Percentiles rank a stretch among this genome's conserved stretches.
phyloP scores from a whole-genome alignment of 2,888 invertebrate genomes.

The Torymus auratus region DNA sequence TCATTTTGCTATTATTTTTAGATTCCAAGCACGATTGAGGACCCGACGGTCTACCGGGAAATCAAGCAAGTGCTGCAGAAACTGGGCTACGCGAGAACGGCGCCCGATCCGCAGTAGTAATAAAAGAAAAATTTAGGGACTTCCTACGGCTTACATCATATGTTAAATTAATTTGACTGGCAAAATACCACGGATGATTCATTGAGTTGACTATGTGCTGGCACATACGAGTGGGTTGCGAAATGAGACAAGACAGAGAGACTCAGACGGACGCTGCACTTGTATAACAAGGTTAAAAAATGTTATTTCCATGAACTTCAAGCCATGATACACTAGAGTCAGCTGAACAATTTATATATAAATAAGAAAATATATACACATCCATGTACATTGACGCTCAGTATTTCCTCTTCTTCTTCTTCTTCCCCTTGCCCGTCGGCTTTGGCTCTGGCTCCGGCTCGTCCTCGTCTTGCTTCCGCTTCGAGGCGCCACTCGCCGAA shows the following conservation, averaged over 20 bases:
- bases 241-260: neutral
- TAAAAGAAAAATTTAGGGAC: neutral
- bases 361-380: conserved; percentile 16
- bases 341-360: conserved; percentile 22
- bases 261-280: neutral
- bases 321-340: conserved; percentile 11
- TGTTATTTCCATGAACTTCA: conserved; percentile 26
- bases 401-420: conserved; percentile 51
- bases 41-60: conserved; percentile 87
- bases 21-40: conserved; percentile 92
- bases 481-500: too few relatives aligned
- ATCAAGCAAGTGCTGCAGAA: conserved; percentile 87
- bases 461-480: conserved; percentile 4
- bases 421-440: conserved; percentile 16
- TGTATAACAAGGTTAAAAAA: conserved; percentile 26
- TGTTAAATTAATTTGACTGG: conserved; percentile 29
- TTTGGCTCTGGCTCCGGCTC: conserved; percentile 21
- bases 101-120: conserved; percentile 81
- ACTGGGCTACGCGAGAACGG: conserved; percentile 85
- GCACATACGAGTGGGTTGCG: conserved; percentile 32
- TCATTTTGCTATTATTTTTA: conserved; percentile 70
- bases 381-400: conserved; percentile 25
- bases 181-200: conserved; percentile 7
- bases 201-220: conserved; percentile 38
- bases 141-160: neutral